phyloP scores from a whole-genome alignment of 2,797 vertebrate species.

The Benthosema pterotum region DNA sequence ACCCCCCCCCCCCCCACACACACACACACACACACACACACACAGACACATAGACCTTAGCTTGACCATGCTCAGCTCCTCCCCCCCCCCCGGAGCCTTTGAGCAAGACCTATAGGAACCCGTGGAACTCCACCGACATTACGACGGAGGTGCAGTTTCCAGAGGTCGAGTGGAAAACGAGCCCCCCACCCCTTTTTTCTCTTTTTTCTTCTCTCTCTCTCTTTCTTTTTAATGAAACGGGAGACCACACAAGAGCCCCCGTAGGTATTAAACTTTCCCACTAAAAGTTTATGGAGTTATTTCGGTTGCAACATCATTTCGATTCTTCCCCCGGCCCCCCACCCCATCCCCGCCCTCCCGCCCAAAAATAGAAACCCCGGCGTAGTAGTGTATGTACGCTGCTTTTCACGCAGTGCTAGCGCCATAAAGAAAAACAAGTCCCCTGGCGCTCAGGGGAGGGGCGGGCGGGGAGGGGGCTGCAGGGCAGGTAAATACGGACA shows the following conservation, averaged over 20 bases:
- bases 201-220: background rate
- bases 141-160: conserved; percentile 69
- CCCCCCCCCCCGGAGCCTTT: conserved; percentile 29
- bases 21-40: too few relatives aligned
- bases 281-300: conserved; percentile 86
- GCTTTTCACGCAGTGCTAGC: conserved; percentile 64
- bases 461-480: conserved; percentile 15
- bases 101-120: conserved; percentile 39
- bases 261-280: conserved; percentile 83
- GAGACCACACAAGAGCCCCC: conserved; percentile 82
- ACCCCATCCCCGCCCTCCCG: too few relatives aligned
- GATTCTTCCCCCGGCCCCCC: conserved; percentile 69
- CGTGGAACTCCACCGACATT: conserved; percentile 56
- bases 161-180: conserved; percentile 80
- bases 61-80: too few relatives aligned
- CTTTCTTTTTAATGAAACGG: conserved; percentile 74
- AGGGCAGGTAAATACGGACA: conserved; percentile 69
- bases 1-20: too few relatives aligned
- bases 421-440: conserved; percentile 65
- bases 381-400: conserved; percentile 46
- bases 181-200: conserved; percentile 34
- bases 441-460: conserved; percentile 37
- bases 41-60: too few relatives aligned
- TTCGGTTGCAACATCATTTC: conserved; percentile 74
- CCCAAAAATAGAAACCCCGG: conserved; percentile 77